A percentile compares a stretch with the other conserved stretches of the same genome.
These are phyloP conservation scores for Nerophis lumbriciformis DNA, from an alignment of 2,113 vertebrate genomes.

Conservation along the genomic window DNA sequence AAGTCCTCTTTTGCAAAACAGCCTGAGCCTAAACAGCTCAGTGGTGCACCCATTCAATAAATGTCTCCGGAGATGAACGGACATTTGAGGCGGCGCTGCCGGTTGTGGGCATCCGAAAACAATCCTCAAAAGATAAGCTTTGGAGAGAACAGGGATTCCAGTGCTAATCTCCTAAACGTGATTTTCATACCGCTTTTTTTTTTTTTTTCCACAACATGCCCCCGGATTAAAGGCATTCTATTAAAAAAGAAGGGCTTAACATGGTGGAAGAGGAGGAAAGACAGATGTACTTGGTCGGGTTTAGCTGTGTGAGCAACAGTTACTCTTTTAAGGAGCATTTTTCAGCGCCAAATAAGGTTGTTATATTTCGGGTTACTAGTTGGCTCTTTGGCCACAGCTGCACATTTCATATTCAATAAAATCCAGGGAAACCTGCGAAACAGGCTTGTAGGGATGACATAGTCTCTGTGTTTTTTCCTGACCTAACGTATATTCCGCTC, in stretches of 20 bases:
- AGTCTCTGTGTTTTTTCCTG: no score
- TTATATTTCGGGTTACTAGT: no score
- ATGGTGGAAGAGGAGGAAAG: conserved; percentile 54
- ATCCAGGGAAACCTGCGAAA: no score
- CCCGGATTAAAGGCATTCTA: conserved; percentile 70
- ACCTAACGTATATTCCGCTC: no score
- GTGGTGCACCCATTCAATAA: conserved; percentile 44
- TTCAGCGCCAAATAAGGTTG: no score
- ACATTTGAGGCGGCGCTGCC: conserved; percentile 50
- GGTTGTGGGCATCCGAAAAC: conserved; percentile 46
- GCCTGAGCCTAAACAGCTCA: conserved; percentile 52
- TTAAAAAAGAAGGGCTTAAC: conserved; percentile 64
- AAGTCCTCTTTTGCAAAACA: conserved; percentile 38
- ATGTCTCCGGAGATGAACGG: conserved; percentile 40
- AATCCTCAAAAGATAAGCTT: conserved; percentile 58
- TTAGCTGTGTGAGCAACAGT: conserved; percentile 54
- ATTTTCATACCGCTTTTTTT: conserved; percentile 65
- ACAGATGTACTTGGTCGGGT: conserved; percentile 43
- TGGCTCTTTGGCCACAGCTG: no score
- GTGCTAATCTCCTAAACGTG: conserved; percentile 70
- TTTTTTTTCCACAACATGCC: conserved; percentile 48
- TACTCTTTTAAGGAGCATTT: conserved; percentile 43
- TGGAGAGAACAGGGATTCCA: conserved; percentile 48
- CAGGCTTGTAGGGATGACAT: no score
- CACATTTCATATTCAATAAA: no score